A percentile compares a stretch with the other conserved stretches of the same genome.
phyloP scores from a whole-genome alignment of 2,113 vertebrate genomes.

The Poeciliopsis occidentalis region DNA sequence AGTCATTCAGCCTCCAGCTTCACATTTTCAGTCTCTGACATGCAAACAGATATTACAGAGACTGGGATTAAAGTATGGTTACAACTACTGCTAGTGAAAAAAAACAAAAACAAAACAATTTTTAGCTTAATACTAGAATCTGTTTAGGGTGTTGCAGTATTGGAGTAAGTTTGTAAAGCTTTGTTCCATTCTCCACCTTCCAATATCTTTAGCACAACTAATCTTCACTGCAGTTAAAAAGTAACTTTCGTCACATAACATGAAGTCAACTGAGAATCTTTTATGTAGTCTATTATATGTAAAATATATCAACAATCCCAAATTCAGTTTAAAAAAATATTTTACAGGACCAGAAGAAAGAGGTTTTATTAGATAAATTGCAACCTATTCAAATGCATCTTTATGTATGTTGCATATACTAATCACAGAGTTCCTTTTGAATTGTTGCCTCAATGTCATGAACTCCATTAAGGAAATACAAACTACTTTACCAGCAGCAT shows the following conservation, averaged over 20 bases:
- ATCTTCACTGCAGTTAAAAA: conserved; percentile 2
- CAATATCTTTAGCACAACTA: background rate
- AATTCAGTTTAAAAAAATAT: too few relatives aligned
- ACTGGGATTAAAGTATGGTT: too few relatives aligned
- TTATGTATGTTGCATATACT: too few relatives aligned
- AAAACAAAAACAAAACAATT: too few relatives aligned
- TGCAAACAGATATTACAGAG: too few relatives aligned
- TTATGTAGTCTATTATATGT: background rate
- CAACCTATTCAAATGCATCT: too few relatives aligned
- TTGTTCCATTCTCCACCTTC: background rate
- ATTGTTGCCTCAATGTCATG: too few relatives aligned
- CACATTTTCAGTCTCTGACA: background rate
- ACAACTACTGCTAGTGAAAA: too few relatives aligned
- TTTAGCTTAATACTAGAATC: background rate
- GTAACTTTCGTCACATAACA: background rate
- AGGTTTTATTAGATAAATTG: too few relatives aligned
- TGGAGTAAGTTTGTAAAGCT: conserved; percentile 22
- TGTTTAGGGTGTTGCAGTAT: conserved; percentile 3
- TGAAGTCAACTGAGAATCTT: background rate
- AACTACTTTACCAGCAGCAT: background rate
- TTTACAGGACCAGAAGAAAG: too few relatives aligned
- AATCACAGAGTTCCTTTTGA: too few relatives aligned
- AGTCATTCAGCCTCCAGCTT: conserved; percentile 34
- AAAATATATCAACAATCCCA: too few relatives aligned
- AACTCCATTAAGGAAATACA: background rate